Conservation (phyloP, 2,113 vertebrate genomes). For the Procavia capensis region DNA sequence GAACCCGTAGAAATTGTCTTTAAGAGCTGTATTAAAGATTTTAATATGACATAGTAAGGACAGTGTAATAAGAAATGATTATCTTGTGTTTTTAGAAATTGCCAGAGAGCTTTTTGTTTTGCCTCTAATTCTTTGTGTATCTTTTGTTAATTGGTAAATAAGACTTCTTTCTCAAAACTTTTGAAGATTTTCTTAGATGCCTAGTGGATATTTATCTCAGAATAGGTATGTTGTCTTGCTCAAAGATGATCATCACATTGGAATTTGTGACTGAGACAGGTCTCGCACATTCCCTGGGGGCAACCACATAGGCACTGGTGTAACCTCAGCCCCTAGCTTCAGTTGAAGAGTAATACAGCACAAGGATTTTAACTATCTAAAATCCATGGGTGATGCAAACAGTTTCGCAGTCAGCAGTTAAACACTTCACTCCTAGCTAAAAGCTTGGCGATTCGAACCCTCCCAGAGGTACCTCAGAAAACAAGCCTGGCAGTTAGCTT, state of each 20-base stretch:
- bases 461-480: neutral
- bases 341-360: neutral
- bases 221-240: neutral
- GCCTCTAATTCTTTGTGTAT: neutral
- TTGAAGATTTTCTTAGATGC: neutral
- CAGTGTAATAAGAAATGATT: neutral
- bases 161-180: neutral
- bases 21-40: slow-evolving; percentile 5
- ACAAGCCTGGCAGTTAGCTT: neutral
- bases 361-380: neutral
- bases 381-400: neutral
- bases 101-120: neutral
- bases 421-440: neutral
- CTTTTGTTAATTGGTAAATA: neutral
- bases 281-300: neutral
- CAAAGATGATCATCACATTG: neutral
- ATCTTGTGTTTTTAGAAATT: neutral
- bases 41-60: neutral
- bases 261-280: neutral
- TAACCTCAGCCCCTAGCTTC: neutral
- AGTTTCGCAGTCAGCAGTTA: no score
- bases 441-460: neutral
- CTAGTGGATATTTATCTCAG: neutral
- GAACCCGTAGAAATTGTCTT: neutral
- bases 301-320: neutral